phyloP scores from a whole-genome alignment of 2,113 vertebrate species.

The Phaethon lepturus region DNA sequence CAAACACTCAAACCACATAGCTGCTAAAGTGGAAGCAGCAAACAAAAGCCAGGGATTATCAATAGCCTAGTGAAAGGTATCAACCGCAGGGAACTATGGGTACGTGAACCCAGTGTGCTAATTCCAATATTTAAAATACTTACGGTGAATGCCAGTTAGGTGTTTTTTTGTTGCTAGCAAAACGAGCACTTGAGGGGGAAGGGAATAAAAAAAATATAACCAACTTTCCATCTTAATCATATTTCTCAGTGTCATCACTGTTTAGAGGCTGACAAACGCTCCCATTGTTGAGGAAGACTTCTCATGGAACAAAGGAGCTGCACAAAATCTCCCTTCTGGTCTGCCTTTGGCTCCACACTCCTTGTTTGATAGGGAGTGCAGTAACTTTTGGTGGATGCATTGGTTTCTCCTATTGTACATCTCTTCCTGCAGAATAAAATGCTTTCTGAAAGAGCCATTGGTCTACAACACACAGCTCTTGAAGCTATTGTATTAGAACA shows the following conservation, averaged over 20 bases:
- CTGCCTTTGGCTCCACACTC: background rate
- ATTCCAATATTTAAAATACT: background rate
- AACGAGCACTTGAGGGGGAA: accelerated
- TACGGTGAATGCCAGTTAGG: background rate
- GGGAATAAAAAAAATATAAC: background rate
- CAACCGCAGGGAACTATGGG: background rate
- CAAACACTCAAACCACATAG: slow-evolving; percentile 53
- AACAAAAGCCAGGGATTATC: slow-evolving; percentile 38
- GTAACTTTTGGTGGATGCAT: background rate
- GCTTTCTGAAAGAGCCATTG: background rate
- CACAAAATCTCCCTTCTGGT: background rate
- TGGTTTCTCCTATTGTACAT: background rate
- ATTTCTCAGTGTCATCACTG: background rate
- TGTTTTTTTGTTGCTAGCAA: background rate
- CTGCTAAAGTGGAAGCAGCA: slow-evolving; percentile 64
- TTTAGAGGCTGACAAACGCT: background rate
- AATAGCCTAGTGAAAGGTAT: slow-evolving; percentile 26
- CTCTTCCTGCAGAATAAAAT: background rate
- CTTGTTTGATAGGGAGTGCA: background rate
- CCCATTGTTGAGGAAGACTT: background rate
- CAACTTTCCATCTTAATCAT: background rate
- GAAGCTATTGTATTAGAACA: background rate
- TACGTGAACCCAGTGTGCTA: background rate
- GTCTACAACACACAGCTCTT: background rate
- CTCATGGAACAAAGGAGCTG: background rate